Evolutionary conservation across 1,140 invertebrate genomes (phyloP).

Genomic region (Lucilia sericata): DNA sequence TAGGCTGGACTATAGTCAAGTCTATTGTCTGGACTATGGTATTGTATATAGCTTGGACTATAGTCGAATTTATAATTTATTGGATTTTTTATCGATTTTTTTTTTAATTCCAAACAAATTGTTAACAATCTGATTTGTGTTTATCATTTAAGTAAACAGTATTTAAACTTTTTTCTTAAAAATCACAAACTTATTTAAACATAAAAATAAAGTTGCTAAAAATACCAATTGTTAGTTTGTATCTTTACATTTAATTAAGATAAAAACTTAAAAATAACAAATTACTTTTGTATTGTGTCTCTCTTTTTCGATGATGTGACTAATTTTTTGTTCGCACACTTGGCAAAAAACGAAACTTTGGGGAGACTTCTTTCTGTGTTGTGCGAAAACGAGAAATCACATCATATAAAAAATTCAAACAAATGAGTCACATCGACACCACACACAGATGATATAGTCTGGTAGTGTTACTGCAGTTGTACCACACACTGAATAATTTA

Average conservation of each 20-base stretch:
- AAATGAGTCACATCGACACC: constrained; percentile 2
- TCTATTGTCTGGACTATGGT: too few species aligned
- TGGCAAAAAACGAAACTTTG: not conserved
- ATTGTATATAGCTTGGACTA: too few species aligned
- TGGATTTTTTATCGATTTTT: too few species aligned
- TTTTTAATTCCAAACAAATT: too few species aligned
- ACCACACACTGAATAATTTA: not conserved
- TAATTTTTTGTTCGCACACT: not conserved
- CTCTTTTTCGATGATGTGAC: not conserved
- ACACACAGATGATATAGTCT: not conserved
- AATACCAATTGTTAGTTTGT: not conserved
- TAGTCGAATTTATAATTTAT: too few species aligned
- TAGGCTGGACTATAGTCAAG: too few species aligned
- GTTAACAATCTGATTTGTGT: too few species aligned
- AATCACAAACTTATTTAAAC: too few species aligned
- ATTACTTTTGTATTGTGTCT: not conserved
- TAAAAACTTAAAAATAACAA: not conserved
- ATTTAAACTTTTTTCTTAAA: too few species aligned
- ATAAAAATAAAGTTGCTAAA: not conserved
- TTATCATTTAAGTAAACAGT: too few species aligned
- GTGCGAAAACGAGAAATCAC: not conserved
- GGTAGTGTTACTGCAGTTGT: not conserved
- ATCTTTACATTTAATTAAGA: constrained; percentile 12
- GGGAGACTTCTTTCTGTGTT: too few species aligned
- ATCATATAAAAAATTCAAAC: not conserved